These are phyloP conservation scores for Chaetops frenatus DNA, from an alignment of 2,113 vertebrate species.

Conservation along the genomic window DNA sequence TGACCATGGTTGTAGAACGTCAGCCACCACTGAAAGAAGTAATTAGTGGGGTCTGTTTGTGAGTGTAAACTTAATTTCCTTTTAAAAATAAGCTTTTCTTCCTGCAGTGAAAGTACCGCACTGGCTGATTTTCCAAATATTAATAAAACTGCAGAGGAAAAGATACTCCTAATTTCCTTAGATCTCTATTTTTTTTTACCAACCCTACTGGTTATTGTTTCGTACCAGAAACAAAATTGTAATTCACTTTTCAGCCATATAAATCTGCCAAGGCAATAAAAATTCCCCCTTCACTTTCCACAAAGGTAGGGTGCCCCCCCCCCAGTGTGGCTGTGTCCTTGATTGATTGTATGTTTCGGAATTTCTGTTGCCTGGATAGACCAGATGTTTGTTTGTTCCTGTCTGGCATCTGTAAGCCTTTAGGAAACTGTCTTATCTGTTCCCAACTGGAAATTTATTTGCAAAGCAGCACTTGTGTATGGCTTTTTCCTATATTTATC, in stretches of 20 bases:
- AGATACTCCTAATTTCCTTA: neutral
- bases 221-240: neutral
- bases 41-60: neutral
- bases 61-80: neutral
- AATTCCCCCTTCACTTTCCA: neutral
- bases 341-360: neutral
- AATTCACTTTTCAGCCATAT: neutral
- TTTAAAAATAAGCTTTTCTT: neutral
- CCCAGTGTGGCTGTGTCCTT: accelerated
- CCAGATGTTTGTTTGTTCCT: neutral
- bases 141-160: neutral
- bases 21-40: neutral
- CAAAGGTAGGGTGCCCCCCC: neutral
- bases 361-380: neutral
- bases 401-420: neutral
- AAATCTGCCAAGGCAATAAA: neutral
- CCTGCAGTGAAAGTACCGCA: neutral
- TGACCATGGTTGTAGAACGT: neutral
- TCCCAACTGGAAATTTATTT: neutral
- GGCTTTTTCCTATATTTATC: neutral
- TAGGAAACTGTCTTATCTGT: neutral
- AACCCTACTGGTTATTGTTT: neutral
- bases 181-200: neutral
- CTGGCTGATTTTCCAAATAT: neutral
- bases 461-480: neutral